phyloP scores from a whole-genome alignment of 2,113 vertebrate genomes.

The Delphinapterus leucas region DNA sequence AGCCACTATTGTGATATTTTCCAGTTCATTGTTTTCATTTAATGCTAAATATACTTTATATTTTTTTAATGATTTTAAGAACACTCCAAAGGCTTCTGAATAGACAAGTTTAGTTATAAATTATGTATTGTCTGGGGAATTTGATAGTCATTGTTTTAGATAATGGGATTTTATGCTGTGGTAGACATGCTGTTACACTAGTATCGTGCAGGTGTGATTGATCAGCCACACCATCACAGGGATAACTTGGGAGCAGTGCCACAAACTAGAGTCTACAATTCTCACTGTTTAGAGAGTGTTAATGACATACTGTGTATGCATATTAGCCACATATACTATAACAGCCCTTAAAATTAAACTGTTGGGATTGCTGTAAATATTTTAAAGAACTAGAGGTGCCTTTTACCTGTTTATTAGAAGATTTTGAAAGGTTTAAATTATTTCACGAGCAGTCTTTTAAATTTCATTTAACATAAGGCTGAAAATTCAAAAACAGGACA shows the following conservation, averaged over 20 bases:
- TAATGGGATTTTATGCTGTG: constrained; percentile 69
- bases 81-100: constrained; percentile 59
- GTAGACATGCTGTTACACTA: constrained; percentile 8
- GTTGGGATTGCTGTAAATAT: constrained; percentile 68
- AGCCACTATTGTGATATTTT: constrained; percentile 56
- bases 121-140: constrained; percentile 64
- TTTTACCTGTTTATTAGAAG: constrained; percentile 78
- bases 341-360: constrained; percentile 50
- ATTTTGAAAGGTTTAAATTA: constrained; percentile 76
- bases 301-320: constrained; percentile 64
- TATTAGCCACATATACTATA: constrained; percentile 45
- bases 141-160: constrained; percentile 29
- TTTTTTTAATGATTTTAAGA: constrained; percentile 75
- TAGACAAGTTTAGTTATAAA: constrained; percentile 63
- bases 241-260: constrained; percentile 41
- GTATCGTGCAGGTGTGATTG: constrained; percentile 14
- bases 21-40: constrained; percentile 71
- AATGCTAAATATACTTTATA: constrained; percentile 67
- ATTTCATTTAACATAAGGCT: constrained; percentile 66
- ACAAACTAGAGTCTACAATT: constrained; percentile 30
- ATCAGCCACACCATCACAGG: not conserved
- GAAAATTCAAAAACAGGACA: constrained; percentile 51
- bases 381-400: constrained; percentile 81
- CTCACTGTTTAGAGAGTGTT: constrained; percentile 63
- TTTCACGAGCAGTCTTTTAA: constrained; percentile 67